Evolutionary conservation across 2,888 invertebrate species (phyloP), one percentile per base, ranked within the genome.

Genomic region (Alcis repandata): DNA sequence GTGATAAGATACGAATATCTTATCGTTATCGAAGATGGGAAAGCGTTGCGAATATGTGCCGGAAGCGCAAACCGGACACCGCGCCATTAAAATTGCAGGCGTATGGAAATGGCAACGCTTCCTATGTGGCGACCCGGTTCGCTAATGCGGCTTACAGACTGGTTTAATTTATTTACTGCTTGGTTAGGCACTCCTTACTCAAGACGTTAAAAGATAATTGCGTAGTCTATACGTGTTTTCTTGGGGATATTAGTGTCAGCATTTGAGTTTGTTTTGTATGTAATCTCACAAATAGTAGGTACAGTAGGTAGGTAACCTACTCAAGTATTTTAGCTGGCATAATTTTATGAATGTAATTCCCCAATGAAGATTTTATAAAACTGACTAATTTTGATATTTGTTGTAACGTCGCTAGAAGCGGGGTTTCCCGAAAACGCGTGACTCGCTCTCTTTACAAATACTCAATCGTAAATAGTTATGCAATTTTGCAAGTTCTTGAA

Each of bases 81-180:
- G 76, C 70, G 76, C 80, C 79, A 87, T 86, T 87, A 85, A 80
- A 84, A 88, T 87, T 85, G 85, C 82, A 87, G 84, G 80, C 79
- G 78, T 84, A 86, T 89, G 87, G 84, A 88, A 89, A 89, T 87
- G 74, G 76, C 75, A 73, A 78, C 77, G 79, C 81, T 86, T 89
- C 88, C 87, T 85, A 85, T 76, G 75, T 75, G 73, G 60, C 82
- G 80, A 84, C 80, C 83, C 73, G 78, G 76, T 79, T 80, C 74
- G 75, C 33, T 49, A 27, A 41, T 46, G 53, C 15, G 17, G 43
- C 46, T 61, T 56, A 48, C 53, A 41, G 33, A 60, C 56, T 48
- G 46, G 48, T 53, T 54, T 52, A 41, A 51, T 41, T 60, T 51
- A n/a, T 22, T 17, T 40, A 17, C 27, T 22, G 22, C 7, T 41